phyloP scores from a whole-genome alignment of 2,797 vertebrate genomes.

The Numenius phaeopus region DNA sequence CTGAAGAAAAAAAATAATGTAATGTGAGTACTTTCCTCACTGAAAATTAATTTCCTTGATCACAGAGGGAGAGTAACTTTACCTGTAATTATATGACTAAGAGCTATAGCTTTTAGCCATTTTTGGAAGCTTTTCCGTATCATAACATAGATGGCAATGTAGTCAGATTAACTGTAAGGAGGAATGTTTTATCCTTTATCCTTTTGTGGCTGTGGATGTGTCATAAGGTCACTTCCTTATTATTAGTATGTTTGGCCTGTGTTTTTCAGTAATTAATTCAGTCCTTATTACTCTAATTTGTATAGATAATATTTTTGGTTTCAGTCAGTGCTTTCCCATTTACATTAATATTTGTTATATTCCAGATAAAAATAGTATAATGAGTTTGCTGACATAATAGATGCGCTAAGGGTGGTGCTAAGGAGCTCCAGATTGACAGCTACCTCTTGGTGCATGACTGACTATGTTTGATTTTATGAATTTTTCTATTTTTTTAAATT shows the following conservation, averaged over 20 bases:
- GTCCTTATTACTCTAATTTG: background rate
- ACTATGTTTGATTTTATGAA: background rate
- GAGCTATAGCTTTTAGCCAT: background rate
- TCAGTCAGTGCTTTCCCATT: background rate
- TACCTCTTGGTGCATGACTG: background rate
- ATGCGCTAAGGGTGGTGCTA: background rate
- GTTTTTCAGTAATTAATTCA: constrained; percentile 2
- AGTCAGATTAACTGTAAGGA: background rate
- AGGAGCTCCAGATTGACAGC: background rate
- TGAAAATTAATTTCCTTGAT: constrained; percentile 31
- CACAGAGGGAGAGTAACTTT: fast-evolving
- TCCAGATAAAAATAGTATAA: background rate
- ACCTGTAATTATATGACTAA: background rate
- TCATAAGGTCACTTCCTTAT: background rate
- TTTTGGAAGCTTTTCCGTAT: background rate
- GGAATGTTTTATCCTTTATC: background rate
- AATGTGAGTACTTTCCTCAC: background rate
- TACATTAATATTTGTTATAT: background rate
- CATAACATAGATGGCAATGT: background rate
- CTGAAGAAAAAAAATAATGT: background rate
- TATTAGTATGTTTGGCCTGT: background rate
- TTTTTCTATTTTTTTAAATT: background rate
- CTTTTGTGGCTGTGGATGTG: background rate
- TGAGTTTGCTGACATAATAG: background rate
- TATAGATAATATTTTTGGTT: background rate